Conservation (phyloP, 2,888 invertebrate genomes). For the Mesochorus sp. region DNA sequence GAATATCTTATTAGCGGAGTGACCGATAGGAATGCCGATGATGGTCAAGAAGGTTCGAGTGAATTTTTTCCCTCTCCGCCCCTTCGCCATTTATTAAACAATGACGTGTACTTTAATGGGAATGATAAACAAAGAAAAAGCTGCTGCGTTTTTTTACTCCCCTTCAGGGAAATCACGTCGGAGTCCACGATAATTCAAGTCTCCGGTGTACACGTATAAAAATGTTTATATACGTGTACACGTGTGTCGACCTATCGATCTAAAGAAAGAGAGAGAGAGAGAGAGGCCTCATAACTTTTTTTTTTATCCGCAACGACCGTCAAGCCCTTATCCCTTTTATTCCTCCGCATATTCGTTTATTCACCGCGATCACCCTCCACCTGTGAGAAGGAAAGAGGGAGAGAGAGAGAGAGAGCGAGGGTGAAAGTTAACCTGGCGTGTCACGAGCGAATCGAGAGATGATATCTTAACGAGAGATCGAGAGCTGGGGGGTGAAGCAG, state of each 20-base stretch:
- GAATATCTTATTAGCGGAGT: conserved; percentile 60
- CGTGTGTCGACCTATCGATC: conserved; percentile 45
- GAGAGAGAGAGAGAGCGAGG: no score
- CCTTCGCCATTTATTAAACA: neutral
- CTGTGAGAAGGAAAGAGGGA: no score
- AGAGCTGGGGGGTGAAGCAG: conserved; percentile 42
- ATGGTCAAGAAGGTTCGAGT: conserved; percentile 8
- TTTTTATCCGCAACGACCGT: neutral
- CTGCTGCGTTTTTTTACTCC: conserved; percentile 36
- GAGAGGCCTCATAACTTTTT: conserved; percentile 39
- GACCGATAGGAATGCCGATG: conserved; percentile 58
- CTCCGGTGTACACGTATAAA: neutral
- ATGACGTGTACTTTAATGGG: neutral
- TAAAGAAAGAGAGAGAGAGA: no score
- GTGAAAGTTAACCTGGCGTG: conserved; percentile 56
- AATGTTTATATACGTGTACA: neutral
- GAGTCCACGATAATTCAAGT: conserved; percentile 47
- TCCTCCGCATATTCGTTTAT: conserved; percentile 49
- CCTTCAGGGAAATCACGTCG: conserved; percentile 48
- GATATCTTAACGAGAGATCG: conserved; percentile 63
- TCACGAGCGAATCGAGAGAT: conserved; percentile 64
- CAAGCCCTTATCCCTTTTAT: conserved; percentile 34
- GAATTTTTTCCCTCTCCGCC: conserved; percentile 4
- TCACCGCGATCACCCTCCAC: conserved; percentile 22
- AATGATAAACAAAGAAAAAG: conserved; percentile 14